phyloP scores from a whole-genome alignment of 2,797 vertebrate species.

The Gallinago solitaria region DNA sequence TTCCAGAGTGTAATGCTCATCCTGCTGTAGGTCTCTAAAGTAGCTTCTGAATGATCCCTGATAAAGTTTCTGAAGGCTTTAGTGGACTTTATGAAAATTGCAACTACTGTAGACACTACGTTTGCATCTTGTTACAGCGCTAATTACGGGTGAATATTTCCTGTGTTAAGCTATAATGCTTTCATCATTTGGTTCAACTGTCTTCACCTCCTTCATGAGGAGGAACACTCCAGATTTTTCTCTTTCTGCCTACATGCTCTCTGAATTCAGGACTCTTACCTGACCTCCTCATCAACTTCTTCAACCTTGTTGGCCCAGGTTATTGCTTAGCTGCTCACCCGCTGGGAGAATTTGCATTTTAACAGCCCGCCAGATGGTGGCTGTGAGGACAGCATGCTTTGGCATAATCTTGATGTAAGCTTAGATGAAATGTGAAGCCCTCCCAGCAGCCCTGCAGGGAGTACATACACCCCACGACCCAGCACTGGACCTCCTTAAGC shows the following conservation, averaged over 20 bases:
- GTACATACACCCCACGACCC: background rate
- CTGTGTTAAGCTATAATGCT: background rate
- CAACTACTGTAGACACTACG: background rate
- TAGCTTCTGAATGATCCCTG: background rate
- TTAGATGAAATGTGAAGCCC: background rate
- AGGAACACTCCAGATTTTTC: background rate
- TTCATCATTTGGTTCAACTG: background rate
- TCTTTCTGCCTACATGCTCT: background rate
- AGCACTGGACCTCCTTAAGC: background rate
- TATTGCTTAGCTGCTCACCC: background rate
- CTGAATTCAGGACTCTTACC: background rate
- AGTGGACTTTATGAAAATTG: background rate
- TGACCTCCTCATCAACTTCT: background rate
- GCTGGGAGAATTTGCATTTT: background rate
- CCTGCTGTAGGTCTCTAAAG: background rate
- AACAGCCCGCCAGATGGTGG: background rate
- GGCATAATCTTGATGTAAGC: background rate
- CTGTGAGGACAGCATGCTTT: background rate
- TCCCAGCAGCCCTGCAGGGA: background rate
- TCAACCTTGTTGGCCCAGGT: background rate
- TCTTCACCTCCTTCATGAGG: background rate
- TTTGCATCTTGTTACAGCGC: background rate
- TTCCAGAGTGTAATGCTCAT: background rate
- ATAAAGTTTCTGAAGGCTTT: background rate
- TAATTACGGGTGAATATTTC: background rate